A percentile compares a stretch with the other conserved stretches of the same genome.
phyloP scores from a whole-genome alignment of 2,888 invertebrate species.

The Thera britannica region DNA sequence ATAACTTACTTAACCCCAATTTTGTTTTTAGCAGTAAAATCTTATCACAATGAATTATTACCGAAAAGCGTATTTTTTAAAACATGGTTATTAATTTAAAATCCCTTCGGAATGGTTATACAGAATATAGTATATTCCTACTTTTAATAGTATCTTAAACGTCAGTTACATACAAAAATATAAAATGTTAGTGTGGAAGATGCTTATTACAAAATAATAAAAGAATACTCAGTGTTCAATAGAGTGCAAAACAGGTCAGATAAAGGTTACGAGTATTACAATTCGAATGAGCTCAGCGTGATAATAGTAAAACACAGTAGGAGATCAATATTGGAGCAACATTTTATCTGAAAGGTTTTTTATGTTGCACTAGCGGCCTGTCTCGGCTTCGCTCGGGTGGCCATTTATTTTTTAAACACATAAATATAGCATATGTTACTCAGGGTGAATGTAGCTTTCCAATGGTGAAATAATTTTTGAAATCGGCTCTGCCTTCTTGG shows the following conservation, averaged over 20 bases:
- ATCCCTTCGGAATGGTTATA: background rate
- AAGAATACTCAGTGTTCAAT: too few relatives aligned
- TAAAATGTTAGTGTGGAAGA: too few relatives aligned
- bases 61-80: constrained; percentile 11
- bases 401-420: too few relatives aligned
- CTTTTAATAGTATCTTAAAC: too few relatives aligned
- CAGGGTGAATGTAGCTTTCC: too few relatives aligned
- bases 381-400: too few relatives aligned
- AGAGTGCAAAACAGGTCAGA: constrained; percentile 6
- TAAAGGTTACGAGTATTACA: background rate
- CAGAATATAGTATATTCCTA: too few relatives aligned
- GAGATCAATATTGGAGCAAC: constrained; percentile 10
- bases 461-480: too few relatives aligned
- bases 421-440: too few relatives aligned
- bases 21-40: background rate
- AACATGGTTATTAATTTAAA: background rate
- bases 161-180: too few relatives aligned
- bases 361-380: constrained; percentile 5
- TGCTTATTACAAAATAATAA: too few relatives aligned
- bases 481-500: too few relatives aligned
- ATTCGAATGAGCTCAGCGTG: constrained; percentile 12
- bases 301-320: constrained; percentile 12
- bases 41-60: background rate
- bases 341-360: constrained; percentile 15
- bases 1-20: background rate